These are phyloP conservation scores for Phalacrocorax aristotelis DNA, from an alignment of 2,113 vertebrate genomes.

Conservation along the genomic window DNA sequence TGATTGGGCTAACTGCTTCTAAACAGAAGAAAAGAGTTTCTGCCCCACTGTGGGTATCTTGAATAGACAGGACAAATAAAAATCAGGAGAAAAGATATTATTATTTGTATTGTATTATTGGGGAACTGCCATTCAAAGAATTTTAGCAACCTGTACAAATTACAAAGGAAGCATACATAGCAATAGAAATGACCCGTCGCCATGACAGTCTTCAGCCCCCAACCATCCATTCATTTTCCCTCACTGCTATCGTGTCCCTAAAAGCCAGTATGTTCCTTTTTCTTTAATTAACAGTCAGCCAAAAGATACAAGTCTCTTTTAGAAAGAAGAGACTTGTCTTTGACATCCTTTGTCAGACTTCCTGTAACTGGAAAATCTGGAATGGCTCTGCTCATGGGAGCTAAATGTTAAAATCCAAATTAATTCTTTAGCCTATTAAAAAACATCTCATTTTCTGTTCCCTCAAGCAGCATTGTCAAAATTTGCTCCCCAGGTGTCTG, in stretches of 20 bases:
- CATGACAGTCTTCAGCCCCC: not conserved
- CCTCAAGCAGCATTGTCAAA: not conserved
- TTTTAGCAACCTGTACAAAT: not conserved
- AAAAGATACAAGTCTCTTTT: not conserved
- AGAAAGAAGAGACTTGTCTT: not conserved
- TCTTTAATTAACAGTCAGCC: not conserved
- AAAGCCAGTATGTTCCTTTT: not conserved
- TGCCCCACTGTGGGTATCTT: not conserved
- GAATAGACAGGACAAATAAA: not conserved
- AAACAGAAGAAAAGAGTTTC: not conserved
- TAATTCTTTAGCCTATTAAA: not conserved
- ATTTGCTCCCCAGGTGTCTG: not conserved
- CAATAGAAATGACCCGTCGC: not conserved
- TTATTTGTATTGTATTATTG: not conserved
- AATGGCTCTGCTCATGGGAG: not conserved
- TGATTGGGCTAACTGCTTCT: not conserved
- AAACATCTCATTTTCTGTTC: not conserved
- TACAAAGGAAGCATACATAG: not conserved
- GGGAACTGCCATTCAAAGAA: not conserved
- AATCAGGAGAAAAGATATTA: not conserved
- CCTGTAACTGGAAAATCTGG: not conserved
- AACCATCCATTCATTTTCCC: not conserved
- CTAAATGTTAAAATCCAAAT: not conserved
- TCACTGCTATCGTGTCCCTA: not conserved
- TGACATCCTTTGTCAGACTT: not conserved